Percentiles rank a stretch among this genome's conserved stretches.
phyloP scores from a whole-genome alignment of 2,888 invertebrate species.

The Aphidoletes aphidimyza region DNA sequence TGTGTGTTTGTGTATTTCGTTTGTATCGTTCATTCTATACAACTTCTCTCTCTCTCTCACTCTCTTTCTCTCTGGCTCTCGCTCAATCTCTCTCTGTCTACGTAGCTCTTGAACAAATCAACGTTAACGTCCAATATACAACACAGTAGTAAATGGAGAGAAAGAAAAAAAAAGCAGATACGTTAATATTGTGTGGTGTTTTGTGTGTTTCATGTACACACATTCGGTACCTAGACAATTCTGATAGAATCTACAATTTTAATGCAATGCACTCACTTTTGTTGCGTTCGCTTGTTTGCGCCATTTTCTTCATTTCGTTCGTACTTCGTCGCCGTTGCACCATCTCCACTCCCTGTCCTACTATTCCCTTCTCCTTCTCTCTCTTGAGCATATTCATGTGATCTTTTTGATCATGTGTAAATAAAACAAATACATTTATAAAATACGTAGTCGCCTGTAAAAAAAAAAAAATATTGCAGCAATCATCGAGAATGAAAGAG shows the following conservation, averaged over 20 bases:
- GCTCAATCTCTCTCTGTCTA: not conserved
- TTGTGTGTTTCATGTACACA: slow-evolving; percentile 5
- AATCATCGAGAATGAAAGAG: not conserved
- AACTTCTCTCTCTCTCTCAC: not conserved
- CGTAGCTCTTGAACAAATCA: not conserved
- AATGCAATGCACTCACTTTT: slow-evolving; percentile 43
- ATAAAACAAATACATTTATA: not conserved
- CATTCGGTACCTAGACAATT: slow-evolving; percentile 11
- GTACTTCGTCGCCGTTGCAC: too few species aligned
- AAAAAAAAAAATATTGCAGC: slow-evolving; percentile 44
- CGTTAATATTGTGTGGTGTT: slow-evolving; percentile 21
- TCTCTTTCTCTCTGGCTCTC: not conserved
- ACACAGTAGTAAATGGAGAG: not conserved
- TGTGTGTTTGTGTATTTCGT: not conserved
- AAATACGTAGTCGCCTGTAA: not conserved
- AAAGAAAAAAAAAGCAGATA: not conserved
- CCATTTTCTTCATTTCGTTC: too few species aligned
- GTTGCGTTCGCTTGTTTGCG: slow-evolving; percentile 9
- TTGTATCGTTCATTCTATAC: too few species aligned
- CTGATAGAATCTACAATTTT: slow-evolving; percentile 49
- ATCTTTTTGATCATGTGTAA: slow-evolving; percentile 48
- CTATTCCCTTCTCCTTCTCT: not conserved
- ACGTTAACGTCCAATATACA: slow-evolving; percentile 3
- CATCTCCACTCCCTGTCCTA: not conserved
- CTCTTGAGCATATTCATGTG: not conserved